Conservation (phyloP, 2,888 invertebrate species). For the Drosophila flavopinicola region DNA sequence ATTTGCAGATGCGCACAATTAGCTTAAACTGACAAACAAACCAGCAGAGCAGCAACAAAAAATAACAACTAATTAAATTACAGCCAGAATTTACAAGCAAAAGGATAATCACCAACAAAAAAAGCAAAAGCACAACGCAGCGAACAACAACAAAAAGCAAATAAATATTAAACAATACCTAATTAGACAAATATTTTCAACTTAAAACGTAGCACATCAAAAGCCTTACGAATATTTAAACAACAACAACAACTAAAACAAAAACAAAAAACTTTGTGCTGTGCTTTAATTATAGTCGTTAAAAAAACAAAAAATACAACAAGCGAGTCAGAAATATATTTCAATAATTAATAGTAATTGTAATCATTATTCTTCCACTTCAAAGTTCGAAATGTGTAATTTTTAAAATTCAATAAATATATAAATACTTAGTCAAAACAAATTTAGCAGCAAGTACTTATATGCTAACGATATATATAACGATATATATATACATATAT, state of each 20-base stretch:
- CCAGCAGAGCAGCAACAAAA: constrained; percentile 24
- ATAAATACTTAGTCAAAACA: constrained; percentile 35
- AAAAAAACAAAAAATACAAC: constrained; percentile 10
- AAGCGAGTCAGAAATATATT: constrained; percentile 21
- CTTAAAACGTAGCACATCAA: constrained; percentile 63
- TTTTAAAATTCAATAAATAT: constrained; percentile 52
- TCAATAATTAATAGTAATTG: constrained; percentile 37
- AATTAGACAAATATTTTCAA: constrained; percentile 38
- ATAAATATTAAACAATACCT: constrained; percentile 2
- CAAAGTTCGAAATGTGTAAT: constrained; percentile 70
- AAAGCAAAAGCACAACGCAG: constrained; percentile 57
- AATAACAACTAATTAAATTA: constrained; percentile 23
- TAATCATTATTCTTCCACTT: constrained; percentile 77
- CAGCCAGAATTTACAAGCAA: constrained; percentile 76
- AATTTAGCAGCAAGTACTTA: constrained; percentile 39
- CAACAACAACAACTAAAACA: constrained; percentile 15
- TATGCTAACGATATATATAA: constrained; percentile 4
- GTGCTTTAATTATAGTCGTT: constrained; percentile 63
- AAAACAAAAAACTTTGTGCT: constrained; percentile 59
- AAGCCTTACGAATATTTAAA: constrained; percentile 69
- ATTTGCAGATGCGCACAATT: constrained; percentile 72
- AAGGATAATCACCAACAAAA: constrained; percentile 67
- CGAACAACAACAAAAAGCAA: constrained; percentile 35
- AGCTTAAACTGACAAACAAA: constrained; percentile 60
- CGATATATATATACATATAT: constrained; percentile 25